Evolutionary conservation across 1,140 invertebrate species (phyloP), one percentile per base, ranked within the genome.

Genomic region (Hypothenemus hampei): DNA sequence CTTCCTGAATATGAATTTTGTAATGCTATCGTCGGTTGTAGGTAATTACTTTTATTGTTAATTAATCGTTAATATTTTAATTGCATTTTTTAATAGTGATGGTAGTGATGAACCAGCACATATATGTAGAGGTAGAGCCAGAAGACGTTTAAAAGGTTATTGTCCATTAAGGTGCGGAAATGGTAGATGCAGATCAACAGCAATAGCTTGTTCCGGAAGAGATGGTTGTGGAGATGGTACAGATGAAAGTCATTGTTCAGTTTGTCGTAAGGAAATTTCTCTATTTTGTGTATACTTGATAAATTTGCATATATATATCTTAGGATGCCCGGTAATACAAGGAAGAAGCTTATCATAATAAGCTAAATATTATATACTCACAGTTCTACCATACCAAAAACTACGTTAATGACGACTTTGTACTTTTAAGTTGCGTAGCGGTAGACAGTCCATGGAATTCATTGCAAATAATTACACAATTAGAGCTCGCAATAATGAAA

Each of bases 161-260:
- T 93, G 89, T 65, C 89, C 88, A 7, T 81, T 90, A 64, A 78
- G 84, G 41, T 95, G 91, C 70, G 80, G 78, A 37, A 93, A 93
- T 70, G 89, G 89, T 0, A 77, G 87, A 36, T 94, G 91, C 69
- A 78, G 91, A 50, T 91, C 89, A 18, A 86, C 86, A 10, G 89
- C 90, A 0, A 87, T 93, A 41, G 81, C 87, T 2, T 93, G 90
- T 70, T 91, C 87, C 8, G 91, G 90, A 6, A 76, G 85, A 8
- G 90, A 93, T 69, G 91, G 91, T 21, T 93, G 91, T 67, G 91
- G 91, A 4, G 91, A 94, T 76, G 86, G 86, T 57, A 87, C 83
- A 33, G 91, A 94, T 68, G 91, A 94, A 73, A 80, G 80, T 26
- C 79, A 81, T 53, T 94, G 91, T 70, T 77, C 77, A 45, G 85